Conservation (phyloP, 2,888 invertebrate species). For the Phyllotreta striolata region DNA sequence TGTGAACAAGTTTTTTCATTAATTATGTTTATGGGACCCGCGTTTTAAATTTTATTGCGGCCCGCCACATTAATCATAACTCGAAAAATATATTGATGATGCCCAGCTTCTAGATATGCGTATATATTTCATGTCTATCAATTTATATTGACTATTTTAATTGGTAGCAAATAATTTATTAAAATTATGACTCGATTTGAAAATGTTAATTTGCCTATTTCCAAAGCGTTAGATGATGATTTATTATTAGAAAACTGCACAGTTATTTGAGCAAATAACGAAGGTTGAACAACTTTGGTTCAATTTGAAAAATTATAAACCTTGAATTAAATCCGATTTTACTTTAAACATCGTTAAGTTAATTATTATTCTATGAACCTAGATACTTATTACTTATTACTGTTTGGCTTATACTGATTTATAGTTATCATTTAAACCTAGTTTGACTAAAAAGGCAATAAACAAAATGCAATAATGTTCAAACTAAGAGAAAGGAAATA, state of each 20-base stretch:
- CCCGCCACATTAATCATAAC: slow-evolving; percentile 9
- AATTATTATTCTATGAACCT: too few relatives aligned
- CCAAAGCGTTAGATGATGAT: neutral
- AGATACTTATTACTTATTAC: too few relatives aligned
- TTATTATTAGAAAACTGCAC: slow-evolving; percentile 8
- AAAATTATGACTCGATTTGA: slow-evolving; percentile 2
- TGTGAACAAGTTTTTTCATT: slow-evolving; percentile 37
- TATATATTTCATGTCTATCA: too few relatives aligned
- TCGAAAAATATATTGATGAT: neutral
- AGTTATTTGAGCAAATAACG: neutral
- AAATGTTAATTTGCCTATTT: slow-evolving; percentile 5
- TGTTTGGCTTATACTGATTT: too few relatives aligned
- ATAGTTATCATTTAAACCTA: too few relatives aligned
- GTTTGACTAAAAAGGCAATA: too few relatives aligned
- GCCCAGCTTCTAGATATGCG: neutral
- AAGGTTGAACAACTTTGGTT: slow-evolving; percentile 9
- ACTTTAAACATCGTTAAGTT: neutral
- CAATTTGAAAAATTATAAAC: slow-evolving; percentile 9
- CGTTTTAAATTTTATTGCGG: slow-evolving; percentile 30
- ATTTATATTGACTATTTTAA: neutral
- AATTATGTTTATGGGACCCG: slow-evolving; percentile 38
- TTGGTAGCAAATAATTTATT: neutral
- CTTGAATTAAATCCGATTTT: slow-evolving; percentile 12
- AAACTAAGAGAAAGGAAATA: too few relatives aligned
- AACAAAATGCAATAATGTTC: too few relatives aligned